These are phyloP conservation scores for Temnothorax rugatulus DNA, from an alignment of 2,888 invertebrate genomes.

Conservation along the genomic window DNA sequence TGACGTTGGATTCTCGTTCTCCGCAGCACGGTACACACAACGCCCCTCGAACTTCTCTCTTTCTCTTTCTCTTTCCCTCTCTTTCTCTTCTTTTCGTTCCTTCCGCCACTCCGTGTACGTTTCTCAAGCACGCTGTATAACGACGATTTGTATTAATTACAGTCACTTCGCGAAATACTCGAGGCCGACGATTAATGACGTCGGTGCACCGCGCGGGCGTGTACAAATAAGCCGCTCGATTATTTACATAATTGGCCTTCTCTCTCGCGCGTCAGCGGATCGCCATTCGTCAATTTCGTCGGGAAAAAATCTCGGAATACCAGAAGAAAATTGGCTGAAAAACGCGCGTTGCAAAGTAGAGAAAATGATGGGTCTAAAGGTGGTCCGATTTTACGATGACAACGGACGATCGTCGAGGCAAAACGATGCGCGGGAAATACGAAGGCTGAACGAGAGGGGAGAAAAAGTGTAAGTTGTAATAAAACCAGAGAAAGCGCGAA, in stretches of 20 bases:
- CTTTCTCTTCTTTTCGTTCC: neutral
- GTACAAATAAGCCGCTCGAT: constrained; percentile 42
- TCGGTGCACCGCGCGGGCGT: constrained; percentile 40
- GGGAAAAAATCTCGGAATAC: neutral
- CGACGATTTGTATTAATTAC: constrained; percentile 74
- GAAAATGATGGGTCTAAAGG: neutral
- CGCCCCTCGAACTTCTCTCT: constrained; percentile 40
- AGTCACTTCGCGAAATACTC: constrained; percentile 59
- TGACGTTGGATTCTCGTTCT: constrained; percentile 75
- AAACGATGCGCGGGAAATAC: constrained; percentile 30
- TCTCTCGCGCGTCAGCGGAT: constrained; percentile 43
- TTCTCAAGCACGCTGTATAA: constrained; percentile 60
- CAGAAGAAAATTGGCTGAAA: constrained; percentile 4
- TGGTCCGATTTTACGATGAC: constrained; percentile 16
- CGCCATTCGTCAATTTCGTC: constrained; percentile 42
- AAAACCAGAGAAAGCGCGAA: constrained; percentile 41
- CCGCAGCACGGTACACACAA: constrained; percentile 61
- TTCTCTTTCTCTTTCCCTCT: neutral
- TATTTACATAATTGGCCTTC: constrained; percentile 57
- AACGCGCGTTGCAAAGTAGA: neutral
- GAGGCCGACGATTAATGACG: constrained; percentile 64
- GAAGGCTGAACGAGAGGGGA: constrained; percentile 10
- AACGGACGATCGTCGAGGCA: constrained; percentile 2
- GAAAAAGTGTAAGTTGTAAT: constrained; percentile 35
- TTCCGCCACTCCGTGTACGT: constrained; percentile 43